These are phyloP conservation scores for Hartigia nigra DNA, from an alignment of 2,888 invertebrate species.

Conservation along the genomic window DNA sequence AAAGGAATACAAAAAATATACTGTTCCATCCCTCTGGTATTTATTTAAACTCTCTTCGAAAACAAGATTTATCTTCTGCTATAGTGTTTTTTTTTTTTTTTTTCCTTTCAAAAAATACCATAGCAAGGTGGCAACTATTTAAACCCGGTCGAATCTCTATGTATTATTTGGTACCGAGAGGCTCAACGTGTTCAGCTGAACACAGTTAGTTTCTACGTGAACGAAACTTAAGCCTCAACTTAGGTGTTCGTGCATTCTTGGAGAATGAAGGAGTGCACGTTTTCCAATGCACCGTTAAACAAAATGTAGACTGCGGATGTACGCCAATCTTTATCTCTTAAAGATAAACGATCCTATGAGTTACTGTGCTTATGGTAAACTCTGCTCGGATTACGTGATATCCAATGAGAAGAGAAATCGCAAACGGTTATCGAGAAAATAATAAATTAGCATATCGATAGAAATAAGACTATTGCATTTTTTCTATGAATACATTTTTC, in stretches of 20 bases:
- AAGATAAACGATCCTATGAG: background rate
- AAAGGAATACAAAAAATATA: background rate
- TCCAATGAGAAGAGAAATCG: background rate
- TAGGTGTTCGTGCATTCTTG: background rate
- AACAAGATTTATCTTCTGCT: background rate
- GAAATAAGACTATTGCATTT: background rate
- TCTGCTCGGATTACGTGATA: background rate
- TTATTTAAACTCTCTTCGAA: background rate
- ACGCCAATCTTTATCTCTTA: background rate
- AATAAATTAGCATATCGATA: background rate
- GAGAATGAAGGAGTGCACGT: background rate
- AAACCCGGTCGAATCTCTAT: background rate
- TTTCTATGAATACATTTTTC: background rate
- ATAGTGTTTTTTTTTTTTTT: background rate
- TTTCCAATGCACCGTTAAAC: constrained; percentile 2
- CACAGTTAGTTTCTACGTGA: background rate
- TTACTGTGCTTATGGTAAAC: background rate
- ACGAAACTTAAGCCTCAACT: background rate
- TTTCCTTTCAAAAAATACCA: background rate
- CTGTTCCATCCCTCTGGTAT: background rate
- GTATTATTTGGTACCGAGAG: background rate
- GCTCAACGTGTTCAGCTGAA: background rate
- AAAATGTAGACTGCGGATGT: constrained; percentile 4
- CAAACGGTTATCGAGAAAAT: background rate
- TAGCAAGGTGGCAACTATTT: background rate